Percentiles rank a stretch among this genome's conserved stretches.
Evolutionary conservation across 2,888 invertebrate genomes (phyloP).

Genomic region (Dione vanillae): DNA sequence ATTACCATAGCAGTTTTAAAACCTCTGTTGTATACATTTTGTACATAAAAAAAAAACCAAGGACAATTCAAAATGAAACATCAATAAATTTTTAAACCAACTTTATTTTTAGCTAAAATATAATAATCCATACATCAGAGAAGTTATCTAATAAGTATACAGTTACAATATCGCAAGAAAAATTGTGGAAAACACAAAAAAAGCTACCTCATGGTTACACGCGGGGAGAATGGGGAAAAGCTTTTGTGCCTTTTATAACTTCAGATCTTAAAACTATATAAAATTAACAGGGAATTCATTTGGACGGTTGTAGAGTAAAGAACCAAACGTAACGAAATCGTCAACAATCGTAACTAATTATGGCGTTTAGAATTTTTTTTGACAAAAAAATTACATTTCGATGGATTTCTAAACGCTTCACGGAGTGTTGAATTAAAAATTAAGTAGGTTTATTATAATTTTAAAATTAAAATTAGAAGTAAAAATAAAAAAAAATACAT

Average conservation of each 20-base stretch:
- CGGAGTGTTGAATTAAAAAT: conserved; percentile 18
- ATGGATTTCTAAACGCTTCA: conserved; percentile 28
- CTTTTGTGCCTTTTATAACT: conserved; percentile 46
- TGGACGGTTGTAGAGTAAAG: conserved; percentile 73
- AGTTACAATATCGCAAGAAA: conserved; percentile 74
- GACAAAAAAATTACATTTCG: conserved; percentile 21
- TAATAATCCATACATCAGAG: conserved; percentile 84
- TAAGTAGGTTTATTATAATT: neutral
- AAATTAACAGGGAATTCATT: conserved; percentile 43
- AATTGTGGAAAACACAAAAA: conserved; percentile 55
- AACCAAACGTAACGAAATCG: conserved; percentile 43
- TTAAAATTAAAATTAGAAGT: conserved; percentile 10
- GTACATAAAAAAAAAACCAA: neutral
- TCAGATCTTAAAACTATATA: conserved; percentile 48
- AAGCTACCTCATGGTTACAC: conserved; percentile 68
- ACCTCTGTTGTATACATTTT: too few species aligned
- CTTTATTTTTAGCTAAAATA: conserved; percentile 85
- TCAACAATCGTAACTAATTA: conserved; percentile 29
- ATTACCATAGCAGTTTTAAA: too few species aligned
- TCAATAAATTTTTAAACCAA: conserved; percentile 76
- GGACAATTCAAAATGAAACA: conserved; percentile 59
- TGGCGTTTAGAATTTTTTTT: conserved; percentile 29
- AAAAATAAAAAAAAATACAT: neutral
- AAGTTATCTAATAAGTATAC: conserved; percentile 75
- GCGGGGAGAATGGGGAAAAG: conserved; percentile 54